phyloP scores from a whole-genome alignment of 1,140 invertebrate genomes.

The Nymphalis io region DNA sequence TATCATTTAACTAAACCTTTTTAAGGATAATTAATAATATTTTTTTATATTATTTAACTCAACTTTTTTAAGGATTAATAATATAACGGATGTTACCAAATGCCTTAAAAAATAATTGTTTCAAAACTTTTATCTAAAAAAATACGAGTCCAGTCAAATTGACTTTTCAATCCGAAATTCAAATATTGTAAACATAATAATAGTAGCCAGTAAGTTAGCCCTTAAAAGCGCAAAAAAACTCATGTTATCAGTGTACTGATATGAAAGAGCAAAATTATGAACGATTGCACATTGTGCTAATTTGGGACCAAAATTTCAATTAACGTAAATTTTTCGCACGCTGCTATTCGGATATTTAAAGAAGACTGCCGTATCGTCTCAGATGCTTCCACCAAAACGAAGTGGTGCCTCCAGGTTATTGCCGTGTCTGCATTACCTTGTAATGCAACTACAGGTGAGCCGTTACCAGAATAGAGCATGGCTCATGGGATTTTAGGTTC shows the following conservation, averaged over 20 bases:
- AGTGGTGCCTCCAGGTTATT: slow-evolving; percentile 64
- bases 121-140: too few relatives aligned
- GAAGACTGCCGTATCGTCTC: slow-evolving; percentile 72
- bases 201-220: not conserved
- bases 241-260: not conserved
- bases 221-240: not conserved
- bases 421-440: slow-evolving; percentile 72
- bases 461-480: slow-evolving; percentile 69
- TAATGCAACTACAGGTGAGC: slow-evolving; percentile 76
- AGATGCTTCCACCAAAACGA: slow-evolving; percentile 72
- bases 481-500: slow-evolving; percentile 34
- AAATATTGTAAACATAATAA: too few relatives aligned
- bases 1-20: too few relatives aligned
- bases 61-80: too few relatives aligned
- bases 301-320: not conserved
- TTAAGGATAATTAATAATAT: too few relatives aligned
- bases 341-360: slow-evolving; percentile 58
- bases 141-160: too few relatives aligned
- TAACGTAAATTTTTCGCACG: slow-evolving; percentile 49
- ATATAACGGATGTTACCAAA: too few relatives aligned
- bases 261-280: not conserved
- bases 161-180: too few relatives aligned
- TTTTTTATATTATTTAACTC: too few relatives aligned
- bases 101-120: too few relatives aligned
- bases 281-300: not conserved